Conservation (phyloP, 2,888 invertebrate genomes). For the Troglohyphantes excavatus region DNA sequence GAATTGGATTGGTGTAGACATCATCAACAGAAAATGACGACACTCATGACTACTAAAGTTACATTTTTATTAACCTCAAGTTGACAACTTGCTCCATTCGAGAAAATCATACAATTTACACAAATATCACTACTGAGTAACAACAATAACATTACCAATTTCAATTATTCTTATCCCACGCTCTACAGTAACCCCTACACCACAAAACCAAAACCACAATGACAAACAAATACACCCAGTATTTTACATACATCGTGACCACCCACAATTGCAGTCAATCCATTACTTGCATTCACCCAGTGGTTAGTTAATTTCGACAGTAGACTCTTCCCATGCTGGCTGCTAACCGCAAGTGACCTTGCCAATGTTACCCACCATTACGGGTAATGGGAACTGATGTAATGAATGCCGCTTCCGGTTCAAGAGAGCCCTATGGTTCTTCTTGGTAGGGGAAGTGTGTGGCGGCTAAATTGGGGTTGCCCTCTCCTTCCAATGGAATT, state of each 20-base stretch:
- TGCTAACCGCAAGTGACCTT: conserved; percentile 68
- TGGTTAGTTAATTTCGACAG: not conserved
- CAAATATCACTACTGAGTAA: too few species aligned
- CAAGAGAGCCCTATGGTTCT: conserved; percentile 22
- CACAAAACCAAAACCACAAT: too few species aligned
- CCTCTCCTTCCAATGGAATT: conserved; percentile 62
- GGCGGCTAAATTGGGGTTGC: conserved; percentile 64
- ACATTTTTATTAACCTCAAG: too few species aligned
- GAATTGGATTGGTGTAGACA: too few species aligned
- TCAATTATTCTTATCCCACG: too few species aligned
- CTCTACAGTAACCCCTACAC: too few species aligned
- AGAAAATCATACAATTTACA: too few species aligned
- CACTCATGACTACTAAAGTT: too few species aligned
- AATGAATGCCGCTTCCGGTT: conserved; percentile 69
- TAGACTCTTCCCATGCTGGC: not conserved
- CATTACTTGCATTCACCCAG: not conserved
- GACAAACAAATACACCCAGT: too few species aligned
- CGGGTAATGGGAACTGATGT: conserved; percentile 62
- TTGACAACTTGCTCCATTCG: too few species aligned
- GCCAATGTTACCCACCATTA: conserved; percentile 54
- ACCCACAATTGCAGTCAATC: not conserved
- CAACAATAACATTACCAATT: too few species aligned
- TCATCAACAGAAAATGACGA: too few species aligned
- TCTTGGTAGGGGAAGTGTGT: conserved; percentile 25
- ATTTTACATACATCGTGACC: not conserved